Evolutionary conservation across 2,888 invertebrate genomes (phyloP).

Genomic region (Dicycla oo): DNA sequence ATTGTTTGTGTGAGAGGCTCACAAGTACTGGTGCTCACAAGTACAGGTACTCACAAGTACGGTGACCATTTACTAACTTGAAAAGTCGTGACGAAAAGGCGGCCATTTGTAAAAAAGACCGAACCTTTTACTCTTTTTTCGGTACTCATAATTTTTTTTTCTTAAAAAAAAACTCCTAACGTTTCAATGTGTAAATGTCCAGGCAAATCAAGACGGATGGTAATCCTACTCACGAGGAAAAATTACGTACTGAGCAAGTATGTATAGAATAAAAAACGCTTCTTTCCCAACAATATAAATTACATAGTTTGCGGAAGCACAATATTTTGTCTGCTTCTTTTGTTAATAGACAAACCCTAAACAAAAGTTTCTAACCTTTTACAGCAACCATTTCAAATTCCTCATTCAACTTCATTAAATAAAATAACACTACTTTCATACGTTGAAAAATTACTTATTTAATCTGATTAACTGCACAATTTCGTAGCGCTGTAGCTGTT

Average conservation of each 20-base stretch:
- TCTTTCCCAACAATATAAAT: not conserved
- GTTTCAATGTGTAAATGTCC: no score
- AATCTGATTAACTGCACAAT: constrained; percentile 17
- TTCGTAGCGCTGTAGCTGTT: not conserved
- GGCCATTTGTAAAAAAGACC: not conserved
- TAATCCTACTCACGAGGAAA: not conserved
- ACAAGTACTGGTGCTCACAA: no score
- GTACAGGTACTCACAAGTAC: not conserved
- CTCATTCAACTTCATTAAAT: not conserved
- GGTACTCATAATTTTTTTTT: no score
- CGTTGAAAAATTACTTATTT: not conserved
- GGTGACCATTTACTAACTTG: not conserved
- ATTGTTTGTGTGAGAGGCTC: not conserved
- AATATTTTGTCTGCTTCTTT: no score
- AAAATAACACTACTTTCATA: not conserved
- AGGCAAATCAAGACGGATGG: not conserved
- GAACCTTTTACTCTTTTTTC: no score
- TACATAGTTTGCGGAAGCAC: no score
- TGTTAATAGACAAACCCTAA: no score
- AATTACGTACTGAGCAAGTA: not conserved
- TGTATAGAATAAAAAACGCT: not conserved
- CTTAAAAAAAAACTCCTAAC: no score
- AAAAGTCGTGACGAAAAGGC: not conserved
- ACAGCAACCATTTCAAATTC: not conserved
- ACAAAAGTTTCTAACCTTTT: not conserved